Conservation (phyloP, 2,113 vertebrate genomes). For the Gobio gobio region DNA sequence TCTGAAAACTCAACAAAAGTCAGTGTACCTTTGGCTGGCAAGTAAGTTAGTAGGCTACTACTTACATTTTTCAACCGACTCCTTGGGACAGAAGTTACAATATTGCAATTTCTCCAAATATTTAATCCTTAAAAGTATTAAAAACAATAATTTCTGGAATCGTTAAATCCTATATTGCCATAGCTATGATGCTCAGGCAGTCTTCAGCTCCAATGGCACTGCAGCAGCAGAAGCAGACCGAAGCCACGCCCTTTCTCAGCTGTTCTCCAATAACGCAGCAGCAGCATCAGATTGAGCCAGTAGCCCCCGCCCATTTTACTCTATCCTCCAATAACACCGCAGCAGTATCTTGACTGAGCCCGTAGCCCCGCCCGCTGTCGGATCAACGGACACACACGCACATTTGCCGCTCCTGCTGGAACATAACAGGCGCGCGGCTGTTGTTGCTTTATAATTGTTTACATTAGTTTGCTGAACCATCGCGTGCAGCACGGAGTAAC, state of each 20-base stretch:
- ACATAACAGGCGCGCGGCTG: neutral
- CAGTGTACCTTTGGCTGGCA: no score
- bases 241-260: constrained; percentile 3
- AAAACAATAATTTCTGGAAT: neutral
- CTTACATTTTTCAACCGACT: neutral
- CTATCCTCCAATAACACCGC: neutral
- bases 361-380: neutral
- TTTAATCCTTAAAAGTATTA: neutral
- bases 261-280: neutral
- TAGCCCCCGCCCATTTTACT: neutral
- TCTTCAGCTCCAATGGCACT: neutral
- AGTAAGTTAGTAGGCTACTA: no score
- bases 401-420: neutral
- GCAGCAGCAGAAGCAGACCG: neutral
- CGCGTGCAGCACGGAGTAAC: constrained; percentile 1
- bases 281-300: neutral
- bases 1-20: neutral
- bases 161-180: neutral
- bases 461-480: neutral
- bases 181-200: neutral
- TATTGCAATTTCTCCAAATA: neutral
- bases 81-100: neutral
- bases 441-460: constrained; percentile 24
- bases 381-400: constrained; percentile 12
- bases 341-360: neutral